A percentile compares a stretch with the other conserved stretches of the same genome.
phyloP scores from a whole-genome alignment of 2,113 vertebrate genomes.

The Eurystomus gularis region DNA sequence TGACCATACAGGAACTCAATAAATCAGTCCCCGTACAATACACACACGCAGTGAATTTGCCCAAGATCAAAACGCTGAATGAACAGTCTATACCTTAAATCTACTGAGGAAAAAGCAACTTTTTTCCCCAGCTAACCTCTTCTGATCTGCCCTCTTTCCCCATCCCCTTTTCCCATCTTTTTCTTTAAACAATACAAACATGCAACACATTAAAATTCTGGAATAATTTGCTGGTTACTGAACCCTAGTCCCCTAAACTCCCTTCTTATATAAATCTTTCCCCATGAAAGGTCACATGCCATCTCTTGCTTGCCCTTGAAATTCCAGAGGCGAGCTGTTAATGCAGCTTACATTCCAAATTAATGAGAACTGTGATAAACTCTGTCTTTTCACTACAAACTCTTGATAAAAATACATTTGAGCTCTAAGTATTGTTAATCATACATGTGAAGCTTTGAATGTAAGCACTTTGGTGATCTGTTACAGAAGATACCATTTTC shows the following conservation, averaged over 20 bases:
- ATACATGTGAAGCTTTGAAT: not conserved
- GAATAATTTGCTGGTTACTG: constrained; percentile 51
- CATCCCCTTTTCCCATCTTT: not conserved
- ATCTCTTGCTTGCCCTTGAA: constrained; percentile 67
- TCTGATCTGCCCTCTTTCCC: not conserved
- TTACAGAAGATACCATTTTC: not conserved
- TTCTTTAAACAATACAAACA: constrained; percentile 29
- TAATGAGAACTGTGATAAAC: constrained; percentile 73
- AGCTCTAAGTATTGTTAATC: not conserved
- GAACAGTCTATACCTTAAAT: not conserved
- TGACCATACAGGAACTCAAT: not conserved
- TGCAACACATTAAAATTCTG: constrained; percentile 50
- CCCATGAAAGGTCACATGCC: constrained; percentile 68
- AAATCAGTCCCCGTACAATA: not conserved
- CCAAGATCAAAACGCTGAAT: not conserved
- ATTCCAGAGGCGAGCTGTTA: constrained; percentile 69
- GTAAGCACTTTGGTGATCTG: not conserved
- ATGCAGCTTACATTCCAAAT: constrained; percentile 70
- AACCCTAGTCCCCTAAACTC: constrained; percentile 58
- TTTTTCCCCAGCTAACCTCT: not conserved
- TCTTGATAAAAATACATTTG: constrained; percentile 22
- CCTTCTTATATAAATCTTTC: constrained; percentile 67
- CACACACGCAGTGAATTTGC: not conserved
- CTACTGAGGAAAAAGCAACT: not conserved
- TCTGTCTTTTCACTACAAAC: constrained; percentile 39